Percentiles rank a stretch among this genome's conserved stretches.
Conservation (phyloP, 2,113 vertebrate species). For the Pelusios castaneus region DNA sequence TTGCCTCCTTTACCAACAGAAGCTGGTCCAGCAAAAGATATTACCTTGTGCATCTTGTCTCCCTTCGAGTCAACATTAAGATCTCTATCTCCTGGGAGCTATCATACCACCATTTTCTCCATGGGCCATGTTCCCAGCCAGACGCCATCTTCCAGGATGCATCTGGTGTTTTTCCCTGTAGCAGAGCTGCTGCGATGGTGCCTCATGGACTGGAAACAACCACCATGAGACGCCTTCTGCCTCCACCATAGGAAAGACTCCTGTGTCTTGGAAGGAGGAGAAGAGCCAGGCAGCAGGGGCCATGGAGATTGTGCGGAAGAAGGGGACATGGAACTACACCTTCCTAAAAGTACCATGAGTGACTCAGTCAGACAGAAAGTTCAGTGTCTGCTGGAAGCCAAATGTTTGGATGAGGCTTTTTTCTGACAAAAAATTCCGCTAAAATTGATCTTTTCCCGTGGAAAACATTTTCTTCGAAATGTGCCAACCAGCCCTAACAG, state of each 20-base stretch:
- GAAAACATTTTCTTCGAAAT: background rate
- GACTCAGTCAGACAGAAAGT: accelerated
- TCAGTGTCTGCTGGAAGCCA: background rate
- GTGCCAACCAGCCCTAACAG: slow-evolving; percentile 11
- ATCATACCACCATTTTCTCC: background rate
- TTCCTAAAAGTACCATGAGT: accelerated
- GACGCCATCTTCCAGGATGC: background rate
- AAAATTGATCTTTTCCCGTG: background rate
- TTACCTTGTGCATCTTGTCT: background rate
- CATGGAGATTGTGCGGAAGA: accelerated
- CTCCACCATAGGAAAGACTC: background rate
- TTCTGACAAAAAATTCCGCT: background rate
- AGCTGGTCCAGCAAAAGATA: no score
- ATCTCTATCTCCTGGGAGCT: background rate
- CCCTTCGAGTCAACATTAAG: background rate
- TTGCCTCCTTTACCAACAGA: background rate
- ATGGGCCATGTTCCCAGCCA: background rate
- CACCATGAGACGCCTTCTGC: background rate
- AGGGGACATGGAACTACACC: background rate
- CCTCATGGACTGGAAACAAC: no score
- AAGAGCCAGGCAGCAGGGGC: background rate
- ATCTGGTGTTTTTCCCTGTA: background rate
- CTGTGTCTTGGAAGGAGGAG: no score
- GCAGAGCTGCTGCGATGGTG: background rate
- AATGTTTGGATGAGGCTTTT: accelerated